These are phyloP conservation scores for Chiloscyllium plagiosum DNA, from an alignment of 2,113 vertebrate species.

Conservation along the genomic window DNA sequence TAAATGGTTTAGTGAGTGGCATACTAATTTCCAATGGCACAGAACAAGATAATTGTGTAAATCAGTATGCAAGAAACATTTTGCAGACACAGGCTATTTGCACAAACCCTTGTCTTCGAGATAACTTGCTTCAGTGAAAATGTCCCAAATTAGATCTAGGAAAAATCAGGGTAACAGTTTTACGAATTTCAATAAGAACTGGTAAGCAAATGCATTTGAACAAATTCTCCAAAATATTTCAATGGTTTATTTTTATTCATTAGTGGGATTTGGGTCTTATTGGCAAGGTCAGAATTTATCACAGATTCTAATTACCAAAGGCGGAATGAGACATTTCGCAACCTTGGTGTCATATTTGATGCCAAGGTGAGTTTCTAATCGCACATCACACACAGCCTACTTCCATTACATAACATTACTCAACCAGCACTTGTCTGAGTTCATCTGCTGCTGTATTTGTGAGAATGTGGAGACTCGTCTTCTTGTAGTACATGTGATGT, in stretches of 20 bases:
- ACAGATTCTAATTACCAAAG: background rate
- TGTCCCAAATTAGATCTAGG: background rate
- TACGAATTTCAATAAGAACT: background rate
- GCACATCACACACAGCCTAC: too few species aligned
- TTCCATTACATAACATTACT: too few species aligned
- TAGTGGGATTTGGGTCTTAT: background rate
- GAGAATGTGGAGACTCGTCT: background rate
- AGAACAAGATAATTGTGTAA: background rate
- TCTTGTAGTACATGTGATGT: background rate
- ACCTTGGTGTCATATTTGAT: too few species aligned
- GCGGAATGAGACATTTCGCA: too few species aligned
- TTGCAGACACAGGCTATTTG: too few species aligned
- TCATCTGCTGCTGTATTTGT: too few species aligned
- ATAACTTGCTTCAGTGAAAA: background rate
- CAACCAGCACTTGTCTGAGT: too few species aligned
- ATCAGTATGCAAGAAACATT: background rate
- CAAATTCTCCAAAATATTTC: background rate
- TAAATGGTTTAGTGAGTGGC: background rate
- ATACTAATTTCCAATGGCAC: constrained; percentile 5
- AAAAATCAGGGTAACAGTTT: background rate
- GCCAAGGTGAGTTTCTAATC: too few species aligned
- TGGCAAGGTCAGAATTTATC: background rate
- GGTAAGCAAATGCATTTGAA: background rate
- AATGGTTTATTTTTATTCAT: background rate
- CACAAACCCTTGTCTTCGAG: background rate